phyloP scores from a whole-genome alignment of 1,140 invertebrate genomes.

The Ooceraea biroi region DNA sequence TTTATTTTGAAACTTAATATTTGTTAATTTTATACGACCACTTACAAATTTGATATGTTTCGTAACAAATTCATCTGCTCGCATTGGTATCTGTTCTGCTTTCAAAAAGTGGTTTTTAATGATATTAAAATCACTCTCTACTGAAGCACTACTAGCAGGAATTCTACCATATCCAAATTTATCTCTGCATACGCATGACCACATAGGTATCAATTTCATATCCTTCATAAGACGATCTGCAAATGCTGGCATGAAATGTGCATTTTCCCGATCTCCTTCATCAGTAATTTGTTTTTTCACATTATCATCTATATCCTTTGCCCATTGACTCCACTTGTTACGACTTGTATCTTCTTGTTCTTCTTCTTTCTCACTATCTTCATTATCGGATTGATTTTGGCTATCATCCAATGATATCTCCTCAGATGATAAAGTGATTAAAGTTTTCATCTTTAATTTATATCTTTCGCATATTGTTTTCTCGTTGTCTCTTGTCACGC shows the following conservation, averaged over 20 bases:
- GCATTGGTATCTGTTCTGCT: not conserved
- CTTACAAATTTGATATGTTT: not conserved
- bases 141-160: not conserved
- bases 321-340: constrained; percentile 2
- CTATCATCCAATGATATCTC: no score
- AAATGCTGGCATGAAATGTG: not conserved
- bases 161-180: not conserved
- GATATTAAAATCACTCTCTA: constrained; percentile 12
- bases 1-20: no score
- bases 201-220: not conserved
- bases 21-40: no score
- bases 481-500: not conserved
- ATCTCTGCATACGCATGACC: not conserved
- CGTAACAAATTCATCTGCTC: not conserved
- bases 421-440: no score
- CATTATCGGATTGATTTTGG: not conserved
- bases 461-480: not conserved
- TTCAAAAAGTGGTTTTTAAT: not conserved
- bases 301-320: not conserved
- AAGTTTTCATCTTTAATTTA: not conserved
- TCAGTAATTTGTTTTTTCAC: not conserved
- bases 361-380: not conserved
- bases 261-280: not conserved
- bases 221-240: not conserved
- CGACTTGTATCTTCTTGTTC: not conserved